Conservation (phyloP, 2,888 invertebrate species). For the Vanessa cardui region DNA sequence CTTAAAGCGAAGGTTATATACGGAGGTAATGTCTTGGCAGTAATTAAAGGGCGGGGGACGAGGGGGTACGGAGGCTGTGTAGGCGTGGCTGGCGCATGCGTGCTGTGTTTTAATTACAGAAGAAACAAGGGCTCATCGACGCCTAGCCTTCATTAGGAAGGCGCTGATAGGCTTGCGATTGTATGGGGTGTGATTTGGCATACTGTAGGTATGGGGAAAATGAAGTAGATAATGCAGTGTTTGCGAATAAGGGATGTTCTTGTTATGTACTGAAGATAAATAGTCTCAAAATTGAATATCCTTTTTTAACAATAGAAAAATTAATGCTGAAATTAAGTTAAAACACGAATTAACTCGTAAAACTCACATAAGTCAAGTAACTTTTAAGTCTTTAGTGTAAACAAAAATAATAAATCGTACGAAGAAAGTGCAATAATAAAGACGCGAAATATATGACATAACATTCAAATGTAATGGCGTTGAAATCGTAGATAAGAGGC, state of each 20-base stretch:
- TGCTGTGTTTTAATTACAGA: constrained; percentile 69
- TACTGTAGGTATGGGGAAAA: constrained; percentile 39
- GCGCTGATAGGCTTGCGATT: constrained; percentile 46
- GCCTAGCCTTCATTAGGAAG: constrained; percentile 74
- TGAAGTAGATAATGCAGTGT: constrained; percentile 35
- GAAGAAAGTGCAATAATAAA: constrained; percentile 25
- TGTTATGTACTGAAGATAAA: constrained; percentile 11
- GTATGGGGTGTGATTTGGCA: constrained; percentile 41
- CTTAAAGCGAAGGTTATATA: constrained; percentile 53
- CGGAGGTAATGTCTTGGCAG: constrained; percentile 80
- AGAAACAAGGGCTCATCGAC: constrained; percentile 74
- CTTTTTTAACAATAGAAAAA: too few species aligned
- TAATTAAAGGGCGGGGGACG: constrained; percentile 64
- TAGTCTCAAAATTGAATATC: not conserved
- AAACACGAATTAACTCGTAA: not conserved
- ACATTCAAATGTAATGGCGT: constrained; percentile 75
- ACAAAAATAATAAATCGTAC: constrained; percentile 2
- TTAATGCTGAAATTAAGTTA: too few species aligned
- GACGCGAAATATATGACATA: constrained; percentile 27
- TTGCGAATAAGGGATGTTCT: constrained; percentile 12
- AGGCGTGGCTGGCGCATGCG: constrained; percentile 80
- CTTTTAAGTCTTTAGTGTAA: not conserved
- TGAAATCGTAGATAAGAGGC: constrained; percentile 76
- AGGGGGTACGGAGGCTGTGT: constrained; percentile 70
- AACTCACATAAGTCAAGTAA: not conserved